A percentile compares a stretch with the other conserved stretches of the same genome.
Evolutionary conservation across 2,888 invertebrate species (phyloP).

Genomic region (Heliconius sara): DNA sequence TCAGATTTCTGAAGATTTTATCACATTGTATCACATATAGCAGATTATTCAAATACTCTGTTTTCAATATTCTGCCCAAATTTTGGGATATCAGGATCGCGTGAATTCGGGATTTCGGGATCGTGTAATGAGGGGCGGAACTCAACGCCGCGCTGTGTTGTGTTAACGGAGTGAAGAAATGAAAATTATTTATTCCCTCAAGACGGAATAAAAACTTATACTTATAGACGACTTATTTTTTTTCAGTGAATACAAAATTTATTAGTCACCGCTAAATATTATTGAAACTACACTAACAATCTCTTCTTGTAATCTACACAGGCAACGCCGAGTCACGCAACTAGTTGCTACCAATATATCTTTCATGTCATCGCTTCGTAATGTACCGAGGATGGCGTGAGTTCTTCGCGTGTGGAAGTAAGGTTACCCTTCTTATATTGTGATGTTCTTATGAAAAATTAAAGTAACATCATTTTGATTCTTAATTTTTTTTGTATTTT

Average conservation of each 20-base stretch:
- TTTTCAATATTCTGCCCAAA: too few relatives aligned
- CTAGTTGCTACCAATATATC: conserved; percentile 14
- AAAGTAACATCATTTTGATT: neutral
- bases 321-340: conserved; percentile 14
- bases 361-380: conserved; percentile 19
- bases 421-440: conserved; percentile 5
- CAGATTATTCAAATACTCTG: too few relatives aligned
- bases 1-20: too few relatives aligned
- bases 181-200: neutral
- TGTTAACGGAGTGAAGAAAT: too few relatives aligned
- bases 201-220: neutral
- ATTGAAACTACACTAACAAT: neutral
- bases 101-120: too few relatives aligned
- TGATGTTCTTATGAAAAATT: neutral
- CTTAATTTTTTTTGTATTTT: neutral
- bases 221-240: neutral
- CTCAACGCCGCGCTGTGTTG: too few relatives aligned
- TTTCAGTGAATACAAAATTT: neutral
- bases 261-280: neutral
- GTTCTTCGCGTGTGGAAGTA: neutral
- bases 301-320: conserved; percentile 1
- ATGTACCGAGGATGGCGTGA: conserved; percentile 7
- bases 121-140: too few relatives aligned
- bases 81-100: too few relatives aligned
- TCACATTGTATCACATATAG: too few relatives aligned